These are phyloP conservation scores for Montifringilla adamsi DNA, from an alignment of 2,113 vertebrate genomes.

Conservation along the genomic window DNA sequence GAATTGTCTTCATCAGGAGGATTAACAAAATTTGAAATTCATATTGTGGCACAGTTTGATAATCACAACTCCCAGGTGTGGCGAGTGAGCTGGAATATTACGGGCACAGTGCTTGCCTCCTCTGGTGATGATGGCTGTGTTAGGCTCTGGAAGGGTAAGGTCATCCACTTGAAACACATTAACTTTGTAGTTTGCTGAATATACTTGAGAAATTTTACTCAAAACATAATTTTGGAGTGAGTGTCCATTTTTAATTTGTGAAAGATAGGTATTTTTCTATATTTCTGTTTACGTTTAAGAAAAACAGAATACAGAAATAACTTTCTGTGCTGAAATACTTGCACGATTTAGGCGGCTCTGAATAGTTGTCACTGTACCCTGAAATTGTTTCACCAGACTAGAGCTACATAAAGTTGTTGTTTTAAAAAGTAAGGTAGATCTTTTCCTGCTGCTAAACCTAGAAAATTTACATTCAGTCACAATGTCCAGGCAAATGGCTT, in stretches of 20 bases:
- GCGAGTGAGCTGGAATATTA: constrained; percentile 98
- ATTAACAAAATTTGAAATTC: constrained; percentile 93
- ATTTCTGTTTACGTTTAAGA: background rate
- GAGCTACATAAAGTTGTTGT: background rate
- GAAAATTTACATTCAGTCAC: background rate
- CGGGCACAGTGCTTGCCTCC: constrained; percentile 94
- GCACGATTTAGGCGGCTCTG: background rate
- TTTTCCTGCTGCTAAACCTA: background rate
- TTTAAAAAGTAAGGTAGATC: background rate
- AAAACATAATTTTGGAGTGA: background rate
- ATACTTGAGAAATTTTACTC: background rate
- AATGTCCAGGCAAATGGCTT: background rate
- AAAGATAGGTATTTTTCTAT: background rate
- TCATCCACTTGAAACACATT: background rate
- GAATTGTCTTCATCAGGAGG: constrained; percentile 85
- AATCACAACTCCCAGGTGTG: constrained; percentile 97
- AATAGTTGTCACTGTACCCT: background rate
- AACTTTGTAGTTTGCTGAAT: background rate
- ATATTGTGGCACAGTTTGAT: constrained; percentile 94
- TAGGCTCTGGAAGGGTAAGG: constrained; percentile 94
- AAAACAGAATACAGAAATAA: background rate
- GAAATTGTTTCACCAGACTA: background rate
- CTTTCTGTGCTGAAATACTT: background rate
- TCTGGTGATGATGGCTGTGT: constrained; percentile 97
- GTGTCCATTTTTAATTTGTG: background rate